Percentiles rank a stretch among this genome's conserved stretches.
phyloP scores from a whole-genome alignment of 2,888 invertebrate genomes.

The Pristionchus mayeri region DNA sequence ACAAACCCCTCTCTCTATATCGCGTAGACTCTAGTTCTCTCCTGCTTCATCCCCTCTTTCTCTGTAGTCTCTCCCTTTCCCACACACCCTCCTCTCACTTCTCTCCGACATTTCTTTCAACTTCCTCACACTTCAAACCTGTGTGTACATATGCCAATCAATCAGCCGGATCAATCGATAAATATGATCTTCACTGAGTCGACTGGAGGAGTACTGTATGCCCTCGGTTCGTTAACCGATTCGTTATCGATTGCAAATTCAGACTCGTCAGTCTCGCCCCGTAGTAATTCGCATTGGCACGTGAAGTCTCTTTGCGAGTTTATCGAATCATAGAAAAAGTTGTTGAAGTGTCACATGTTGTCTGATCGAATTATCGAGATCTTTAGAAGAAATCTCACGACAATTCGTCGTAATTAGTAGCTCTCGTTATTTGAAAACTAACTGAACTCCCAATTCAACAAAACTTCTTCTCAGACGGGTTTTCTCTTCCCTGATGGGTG shows the following conservation, averaged over 20 bases:
- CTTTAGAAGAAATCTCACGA: too few species aligned
- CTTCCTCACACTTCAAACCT: conserved; percentile 36
- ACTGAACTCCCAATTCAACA: too few species aligned
- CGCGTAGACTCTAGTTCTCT: not conserved
- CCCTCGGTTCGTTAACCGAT: conserved; percentile 19
- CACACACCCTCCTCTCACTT: conserved; percentile 1
- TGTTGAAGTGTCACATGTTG: too few species aligned
- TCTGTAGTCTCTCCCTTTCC: conserved; percentile 22
- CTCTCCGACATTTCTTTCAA: not conserved
- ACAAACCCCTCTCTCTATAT: conserved; percentile 37
- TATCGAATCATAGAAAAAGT: too few species aligned
- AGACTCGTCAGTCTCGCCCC: too few species aligned
- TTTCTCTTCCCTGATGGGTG: conserved; percentile 51
- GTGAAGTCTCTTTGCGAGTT: too few species aligned
- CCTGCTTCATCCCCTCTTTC: conserved; percentile 9
- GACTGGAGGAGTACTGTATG: conserved; percentile 23
- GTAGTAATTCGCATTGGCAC: too few species aligned
- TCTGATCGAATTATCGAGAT: too few species aligned
- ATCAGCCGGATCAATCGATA: conserved; percentile 15
- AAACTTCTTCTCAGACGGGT: not conserved
- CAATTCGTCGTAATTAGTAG: too few species aligned
- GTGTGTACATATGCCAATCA: conserved; percentile 39
- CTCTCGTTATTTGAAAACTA: too few species aligned
- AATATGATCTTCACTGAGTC: not conserved
- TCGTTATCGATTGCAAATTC: conserved; percentile 17